Conservation (phyloP, 2,888 invertebrate species). For the Andrena trimmerana region DNA sequence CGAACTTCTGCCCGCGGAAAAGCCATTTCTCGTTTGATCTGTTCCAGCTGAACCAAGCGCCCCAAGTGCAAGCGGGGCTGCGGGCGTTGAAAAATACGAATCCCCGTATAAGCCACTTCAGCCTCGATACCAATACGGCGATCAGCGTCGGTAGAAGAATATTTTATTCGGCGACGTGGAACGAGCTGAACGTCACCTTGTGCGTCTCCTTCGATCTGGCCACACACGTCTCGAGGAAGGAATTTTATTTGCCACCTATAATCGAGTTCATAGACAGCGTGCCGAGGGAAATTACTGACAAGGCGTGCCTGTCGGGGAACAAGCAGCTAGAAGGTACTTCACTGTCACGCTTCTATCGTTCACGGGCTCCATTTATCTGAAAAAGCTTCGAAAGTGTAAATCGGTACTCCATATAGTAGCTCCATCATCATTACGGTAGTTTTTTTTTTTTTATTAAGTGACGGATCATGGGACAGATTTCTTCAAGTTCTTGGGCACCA, state of each 20-base stretch:
- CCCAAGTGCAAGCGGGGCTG: conserved; percentile 89
- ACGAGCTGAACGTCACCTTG: conserved; percentile 86
- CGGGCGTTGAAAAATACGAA: conserved; percentile 91
- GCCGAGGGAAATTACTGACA: conserved; percentile 88
- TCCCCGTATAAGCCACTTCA: conserved; percentile 91
- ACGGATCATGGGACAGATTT: background rate
- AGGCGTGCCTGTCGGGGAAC: conserved; percentile 86
- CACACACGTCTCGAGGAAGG: conserved; percentile 87
- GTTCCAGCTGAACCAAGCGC: conserved; percentile 89
- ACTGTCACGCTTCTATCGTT: background rate
- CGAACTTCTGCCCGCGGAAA: conserved; percentile 7
- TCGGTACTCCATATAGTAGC: background rate
- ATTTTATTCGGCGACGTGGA: conserved; percentile 92
- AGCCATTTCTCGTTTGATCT: conserved; percentile 24
- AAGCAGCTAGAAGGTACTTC: conserved; percentile 89
- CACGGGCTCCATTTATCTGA: background rate
- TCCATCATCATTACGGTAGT: background rate
- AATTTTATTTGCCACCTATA: conserved; percentile 90
- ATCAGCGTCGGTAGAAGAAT: conserved; percentile 90
- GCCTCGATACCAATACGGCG: conserved; percentile 85
- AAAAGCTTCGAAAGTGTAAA: conserved; percentile 2
- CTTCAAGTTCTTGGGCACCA: background rate
- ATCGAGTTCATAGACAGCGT: conserved; percentile 93
- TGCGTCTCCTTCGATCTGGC: conserved; percentile 87
- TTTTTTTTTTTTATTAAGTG: background rate